phyloP scores from a whole-genome alignment of 2,888 invertebrate genomes.

The Ceriagrion tenellum region DNA sequence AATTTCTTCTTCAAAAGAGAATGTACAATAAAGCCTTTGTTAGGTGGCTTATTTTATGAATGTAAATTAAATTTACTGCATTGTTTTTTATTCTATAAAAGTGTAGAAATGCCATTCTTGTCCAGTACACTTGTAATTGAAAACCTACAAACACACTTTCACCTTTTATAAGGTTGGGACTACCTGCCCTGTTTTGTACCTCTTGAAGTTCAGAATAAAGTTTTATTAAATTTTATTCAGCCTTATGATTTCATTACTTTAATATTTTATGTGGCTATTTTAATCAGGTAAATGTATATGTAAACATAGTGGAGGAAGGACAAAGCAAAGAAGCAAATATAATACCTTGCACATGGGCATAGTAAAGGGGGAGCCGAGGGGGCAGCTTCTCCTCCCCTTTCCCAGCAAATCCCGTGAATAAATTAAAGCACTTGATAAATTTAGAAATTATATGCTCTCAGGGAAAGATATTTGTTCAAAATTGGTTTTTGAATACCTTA shows the following conservation, averaged over 20 bases:
- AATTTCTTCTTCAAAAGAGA: conserved; percentile 55
- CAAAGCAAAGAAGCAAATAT: too few species aligned
- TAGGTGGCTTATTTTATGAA: conserved; percentile 27
- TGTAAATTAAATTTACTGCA: conserved; percentile 66
- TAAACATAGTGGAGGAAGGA: too few species aligned
- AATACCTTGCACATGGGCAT: too few species aligned
- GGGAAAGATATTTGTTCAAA: too few species aligned
- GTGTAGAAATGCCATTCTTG: conserved; percentile 67
- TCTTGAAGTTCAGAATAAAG: conserved; percentile 57
- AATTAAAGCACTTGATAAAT: too few species aligned
- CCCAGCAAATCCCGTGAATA: too few species aligned
- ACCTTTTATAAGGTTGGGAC: conserved; percentile 45
- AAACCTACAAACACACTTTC: conserved; percentile 57
- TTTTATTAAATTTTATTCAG: conserved; percentile 34
- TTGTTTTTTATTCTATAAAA: conserved; percentile 60
- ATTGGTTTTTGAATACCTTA: too few species aligned
- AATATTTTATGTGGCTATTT: too few species aligned
- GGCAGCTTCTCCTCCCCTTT: too few species aligned
- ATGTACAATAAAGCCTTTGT: conserved; percentile 61
- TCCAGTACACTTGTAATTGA: conserved; percentile 63
- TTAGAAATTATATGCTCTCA: too few species aligned
- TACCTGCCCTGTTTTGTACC: conserved; percentile 44
- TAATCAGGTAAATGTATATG: too few species aligned
- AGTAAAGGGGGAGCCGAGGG: too few species aligned
- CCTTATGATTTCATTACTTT: not conserved